These are phyloP conservation scores for Dilophus febrilis DNA, from an alignment of 2,888 invertebrate species.

Conservation along the genomic window DNA sequence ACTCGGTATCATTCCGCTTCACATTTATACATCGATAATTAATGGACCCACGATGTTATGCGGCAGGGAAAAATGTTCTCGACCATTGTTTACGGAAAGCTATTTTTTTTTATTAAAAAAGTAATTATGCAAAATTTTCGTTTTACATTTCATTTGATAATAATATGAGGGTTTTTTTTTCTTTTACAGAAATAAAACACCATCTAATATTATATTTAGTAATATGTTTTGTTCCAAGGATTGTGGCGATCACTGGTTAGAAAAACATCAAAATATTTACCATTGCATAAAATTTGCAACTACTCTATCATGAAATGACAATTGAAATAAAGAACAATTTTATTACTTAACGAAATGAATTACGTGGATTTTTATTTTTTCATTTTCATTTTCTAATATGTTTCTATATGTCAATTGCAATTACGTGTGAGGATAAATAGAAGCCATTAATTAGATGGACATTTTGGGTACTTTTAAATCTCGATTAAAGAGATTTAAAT, in stretches of 20 bases:
- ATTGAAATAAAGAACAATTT: no score
- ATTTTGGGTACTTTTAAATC: no score
- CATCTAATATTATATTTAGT: slow-evolving; percentile 24
- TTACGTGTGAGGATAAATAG: no score
- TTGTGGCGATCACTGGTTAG: slow-evolving; percentile 23
- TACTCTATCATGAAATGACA: no score
- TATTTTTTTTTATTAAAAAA: slow-evolving; percentile 27
- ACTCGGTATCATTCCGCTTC: background rate
- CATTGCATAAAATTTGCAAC: slow-evolving; percentile 1
- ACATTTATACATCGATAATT: background rate
- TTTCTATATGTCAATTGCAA: no score
- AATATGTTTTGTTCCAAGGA: slow-evolving; percentile 25
- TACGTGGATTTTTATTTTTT: no score
- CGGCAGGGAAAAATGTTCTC: slow-evolving; percentile 20
- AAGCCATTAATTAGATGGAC: no score
- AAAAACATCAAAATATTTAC: slow-evolving; percentile 14
- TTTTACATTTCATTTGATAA: no score
- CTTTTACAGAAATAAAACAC: slow-evolving; percentile 20
- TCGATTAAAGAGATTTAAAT: no score
- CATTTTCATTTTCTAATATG: no score
- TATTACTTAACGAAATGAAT: no score
- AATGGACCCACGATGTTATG: slow-evolving; percentile 27
- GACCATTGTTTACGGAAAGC: slow-evolving; percentile 24
- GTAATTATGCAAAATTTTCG: slow-evolving; percentile 12
- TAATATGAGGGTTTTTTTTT: no score